Evolutionary conservation across 2,797 vertebrate genomes (phyloP).

Genomic region (Paramormyrops hopkinsi): DNA sequence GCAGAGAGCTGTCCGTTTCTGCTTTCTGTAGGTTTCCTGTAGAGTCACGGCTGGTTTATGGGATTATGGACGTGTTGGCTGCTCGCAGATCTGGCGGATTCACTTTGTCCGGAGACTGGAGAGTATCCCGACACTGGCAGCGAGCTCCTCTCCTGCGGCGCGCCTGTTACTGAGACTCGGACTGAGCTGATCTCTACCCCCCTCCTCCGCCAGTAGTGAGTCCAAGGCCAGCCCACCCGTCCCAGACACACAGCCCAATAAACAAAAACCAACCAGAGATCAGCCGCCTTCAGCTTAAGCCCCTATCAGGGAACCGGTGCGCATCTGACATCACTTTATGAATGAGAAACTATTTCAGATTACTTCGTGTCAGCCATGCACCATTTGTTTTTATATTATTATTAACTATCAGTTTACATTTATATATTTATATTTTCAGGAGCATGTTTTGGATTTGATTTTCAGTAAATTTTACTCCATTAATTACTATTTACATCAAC

Average conservation of each 20-base stretch:
- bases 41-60: slow-evolving; percentile 43
- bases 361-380: slow-evolving; percentile 5
- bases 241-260: slow-evolving; percentile 35
- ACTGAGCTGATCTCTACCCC: slow-evolving; percentile 56
- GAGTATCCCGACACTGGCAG: slow-evolving; percentile 57
- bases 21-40: slow-evolving; percentile 49
- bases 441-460: not conserved
- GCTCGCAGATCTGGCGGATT: slow-evolving; percentile 52
- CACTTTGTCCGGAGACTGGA: slow-evolving; percentile 50
- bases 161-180: slow-evolving; percentile 61
- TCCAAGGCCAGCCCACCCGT: slow-evolving; percentile 62
- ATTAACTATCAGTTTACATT: slow-evolving; percentile 7
- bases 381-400: not conserved
- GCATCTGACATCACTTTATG: slow-evolving; percentile 30
- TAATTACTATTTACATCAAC: not conserved
- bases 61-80: slow-evolving; percentile 51
- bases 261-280: slow-evolving; percentile 32
- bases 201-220: slow-evolving; percentile 44
- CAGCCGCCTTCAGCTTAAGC: slow-evolving; percentile 14
- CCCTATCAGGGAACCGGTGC: slow-evolving; percentile 28
- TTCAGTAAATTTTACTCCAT: not conserved
- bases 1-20: slow-evolving; percentile 48
- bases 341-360: slow-evolving; percentile 18
- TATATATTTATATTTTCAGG: not conserved
- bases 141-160: slow-evolving; percentile 62